Evolutionary conservation across 53 echinoderm and acorn worm species (phyloP), one percentile per base, ranked within the genome.

Genomic region (Astropecten irregularis): DNA sequence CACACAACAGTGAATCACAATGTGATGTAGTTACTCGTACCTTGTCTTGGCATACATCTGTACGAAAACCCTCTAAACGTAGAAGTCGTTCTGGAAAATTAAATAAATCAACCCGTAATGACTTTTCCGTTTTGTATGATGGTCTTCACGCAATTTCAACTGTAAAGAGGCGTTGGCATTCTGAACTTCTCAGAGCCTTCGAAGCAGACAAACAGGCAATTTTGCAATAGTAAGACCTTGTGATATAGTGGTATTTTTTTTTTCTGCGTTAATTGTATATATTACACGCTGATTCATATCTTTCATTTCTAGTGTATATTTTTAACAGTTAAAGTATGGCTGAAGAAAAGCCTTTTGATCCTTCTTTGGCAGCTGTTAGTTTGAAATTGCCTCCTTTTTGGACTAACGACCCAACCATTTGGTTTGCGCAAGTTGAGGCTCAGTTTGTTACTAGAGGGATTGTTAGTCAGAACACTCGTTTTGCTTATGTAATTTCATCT

Each of bases 61-160:
- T 23, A 3, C 27, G 26, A 22, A 57, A 3, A 57, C 3, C 14
- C 27, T 25, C 0, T 27, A 60, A 60, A 60, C 26, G 16, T 8
- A 31, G 30, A 25, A 7, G 6, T 9, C 0, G 0, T 31, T 3
- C 30, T 14, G 29, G 2, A 60, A 60, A 60, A 28, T 16, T 26
- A 60, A 4, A 31, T 31, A 22, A 8, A 60, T 28, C 30, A 60
- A 60, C 26, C 26, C n/a, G 54, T 54, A 81, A 81, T 30, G 18
- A 64, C 46, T 81, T 63, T 49, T 28, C 46, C 14, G 42, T 28
- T 33, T 25, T 62, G 29, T 82, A 82, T 34, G 82, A 82, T 65
- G 82, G 82, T 8, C 66, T 82, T 11, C 82, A 82, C 48, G 82
- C 34, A 4, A 22, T 25, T 29, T 49, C 66, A 14, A 42, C 23